Conservation (phyloP, 2,797 vertebrate genomes). For the Coccyzus lansbergi region DNA sequence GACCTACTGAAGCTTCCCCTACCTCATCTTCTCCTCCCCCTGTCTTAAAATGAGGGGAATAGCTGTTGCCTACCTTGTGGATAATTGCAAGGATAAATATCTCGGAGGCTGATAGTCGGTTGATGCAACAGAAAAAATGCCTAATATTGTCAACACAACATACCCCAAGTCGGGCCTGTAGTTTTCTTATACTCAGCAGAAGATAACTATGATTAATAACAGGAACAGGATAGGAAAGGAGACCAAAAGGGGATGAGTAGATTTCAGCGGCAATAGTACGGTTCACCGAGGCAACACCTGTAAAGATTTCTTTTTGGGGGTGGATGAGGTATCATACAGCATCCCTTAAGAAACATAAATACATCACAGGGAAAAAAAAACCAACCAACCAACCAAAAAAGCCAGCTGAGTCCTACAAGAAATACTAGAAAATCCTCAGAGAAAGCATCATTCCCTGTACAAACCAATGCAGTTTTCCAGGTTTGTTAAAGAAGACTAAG, state of each 20-base stretch:
- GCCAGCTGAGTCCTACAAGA: not conserved
- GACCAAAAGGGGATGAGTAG: not conserved
- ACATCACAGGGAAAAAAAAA: not conserved
- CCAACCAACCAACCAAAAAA: not conserved
- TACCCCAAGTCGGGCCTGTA: not conserved
- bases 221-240: not conserved
- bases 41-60: not conserved
- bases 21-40: not conserved
- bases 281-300: not conserved
- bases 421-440: not conserved
- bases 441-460: not conserved
- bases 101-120: not conserved
- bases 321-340: not conserved
- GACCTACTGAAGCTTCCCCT: constrained; percentile 28
- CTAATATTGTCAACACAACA: not conserved
- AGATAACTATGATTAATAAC: constrained; percentile 7
- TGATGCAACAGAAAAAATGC: not conserved
- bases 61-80: not conserved
- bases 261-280: not conserved
- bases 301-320: not conserved
- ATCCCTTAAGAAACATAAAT: not conserved
- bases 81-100: constrained; percentile 30
- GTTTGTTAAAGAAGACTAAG: not conserved
- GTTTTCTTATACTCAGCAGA: not conserved
- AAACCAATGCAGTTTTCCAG: not conserved